These are phyloP conservation scores for Peromyscus eremicus DNA, from an alignment of 2,797 vertebrate genomes.

Conservation along the genomic window DNA sequence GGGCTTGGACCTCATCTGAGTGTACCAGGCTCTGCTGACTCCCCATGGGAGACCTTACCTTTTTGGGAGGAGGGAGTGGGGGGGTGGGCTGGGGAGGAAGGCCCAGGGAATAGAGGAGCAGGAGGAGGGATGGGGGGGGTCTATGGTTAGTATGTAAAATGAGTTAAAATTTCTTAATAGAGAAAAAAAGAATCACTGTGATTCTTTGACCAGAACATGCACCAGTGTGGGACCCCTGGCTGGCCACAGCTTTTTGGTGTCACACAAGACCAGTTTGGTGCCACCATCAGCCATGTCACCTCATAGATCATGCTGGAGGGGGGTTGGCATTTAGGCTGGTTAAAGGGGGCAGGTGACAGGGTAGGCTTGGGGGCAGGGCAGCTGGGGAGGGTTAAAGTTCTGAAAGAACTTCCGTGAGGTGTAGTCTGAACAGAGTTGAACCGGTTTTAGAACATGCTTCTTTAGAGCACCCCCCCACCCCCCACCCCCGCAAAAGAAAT, in stretches of 20 bases:
- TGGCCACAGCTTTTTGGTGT: not conserved
- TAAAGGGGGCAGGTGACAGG: not conserved
- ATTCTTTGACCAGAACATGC: not conserved
- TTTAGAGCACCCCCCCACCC: not conserved
- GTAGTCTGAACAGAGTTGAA: not conserved
- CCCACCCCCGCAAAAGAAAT: not conserved
- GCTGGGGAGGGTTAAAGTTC: not conserved
- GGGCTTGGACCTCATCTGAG: too few species aligned
- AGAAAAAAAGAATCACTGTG: not conserved
- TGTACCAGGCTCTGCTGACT: too few species aligned
- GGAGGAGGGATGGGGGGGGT: too few species aligned
- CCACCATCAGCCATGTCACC: not conserved
- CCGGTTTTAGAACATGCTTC: constrained; percentile 23
- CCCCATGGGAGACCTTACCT: too few species aligned
- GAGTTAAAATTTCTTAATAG: too few species aligned
- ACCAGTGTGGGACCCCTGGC: not conserved
- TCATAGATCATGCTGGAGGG: not conserved
- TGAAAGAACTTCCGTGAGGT: not conserved
- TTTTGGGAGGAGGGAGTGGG: too few species aligned
- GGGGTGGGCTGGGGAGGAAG: too few species aligned
- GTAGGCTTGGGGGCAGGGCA: not conserved
- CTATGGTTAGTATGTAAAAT: too few species aligned
- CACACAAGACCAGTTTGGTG: not conserved
- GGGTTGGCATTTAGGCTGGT: not conserved
- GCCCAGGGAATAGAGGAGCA: too few species aligned